Conservation (phyloP, 2,888 invertebrate species). For the Thelaira solivaga region DNA sequence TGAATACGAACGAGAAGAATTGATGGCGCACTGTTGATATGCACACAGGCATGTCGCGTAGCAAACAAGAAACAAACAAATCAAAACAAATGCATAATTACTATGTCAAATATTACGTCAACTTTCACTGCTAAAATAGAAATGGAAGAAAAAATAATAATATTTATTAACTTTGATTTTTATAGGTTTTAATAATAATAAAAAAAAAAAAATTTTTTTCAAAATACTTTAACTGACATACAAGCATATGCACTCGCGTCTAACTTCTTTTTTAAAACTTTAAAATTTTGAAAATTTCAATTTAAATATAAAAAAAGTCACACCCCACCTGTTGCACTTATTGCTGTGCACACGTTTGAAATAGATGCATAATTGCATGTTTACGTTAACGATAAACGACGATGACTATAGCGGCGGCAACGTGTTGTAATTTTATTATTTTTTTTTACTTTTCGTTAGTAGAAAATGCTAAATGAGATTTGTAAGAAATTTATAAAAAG, state of each 20-base stretch:
- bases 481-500: too few species aligned
- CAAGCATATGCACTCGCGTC: background rate
- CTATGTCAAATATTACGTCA: slow-evolving; percentile 59
- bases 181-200: slow-evolving; percentile 4
- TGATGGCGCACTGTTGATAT: too few species aligned
- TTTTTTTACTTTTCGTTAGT: too few species aligned
- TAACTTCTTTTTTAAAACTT: background rate
- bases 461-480: too few species aligned
- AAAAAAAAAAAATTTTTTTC: too few species aligned
- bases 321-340: slow-evolving; percentile 21
- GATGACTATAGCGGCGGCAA: background rate
- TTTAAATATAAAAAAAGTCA: slow-evolving; percentile 37
- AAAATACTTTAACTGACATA: background rate
- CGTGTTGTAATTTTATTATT: background rate
- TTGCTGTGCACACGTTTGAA: slow-evolving; percentile 8
- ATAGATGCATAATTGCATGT: slow-evolving; percentile 6
- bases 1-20: too few species aligned
- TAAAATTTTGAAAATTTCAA: slow-evolving; percentile 38
- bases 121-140: slow-evolving; percentile 46
- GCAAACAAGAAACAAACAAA: too few species aligned
- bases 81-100: slow-evolving; percentile 23
- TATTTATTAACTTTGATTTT: background rate
- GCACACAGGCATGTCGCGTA: too few species aligned
- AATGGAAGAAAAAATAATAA: background rate
- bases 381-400: background rate